Evolutionary conservation across 2,113 vertebrate genomes (phyloP).

Genomic region (Macquaria australasica): DNA sequence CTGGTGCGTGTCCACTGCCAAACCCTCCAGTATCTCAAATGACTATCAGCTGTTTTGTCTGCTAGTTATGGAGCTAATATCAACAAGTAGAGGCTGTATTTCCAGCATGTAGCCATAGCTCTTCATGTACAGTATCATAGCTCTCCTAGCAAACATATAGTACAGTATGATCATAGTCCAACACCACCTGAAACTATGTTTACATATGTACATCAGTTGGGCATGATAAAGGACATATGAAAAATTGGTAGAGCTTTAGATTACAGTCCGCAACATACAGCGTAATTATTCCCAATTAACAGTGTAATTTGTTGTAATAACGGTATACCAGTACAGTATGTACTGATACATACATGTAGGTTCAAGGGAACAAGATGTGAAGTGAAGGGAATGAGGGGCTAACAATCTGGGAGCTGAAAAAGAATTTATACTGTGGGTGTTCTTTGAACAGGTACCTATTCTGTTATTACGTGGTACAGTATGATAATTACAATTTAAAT

Average conservation of each 20-base stretch:
- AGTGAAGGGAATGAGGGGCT: too few relatives aligned
- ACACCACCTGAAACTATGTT: neutral
- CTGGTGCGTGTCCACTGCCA: neutral
- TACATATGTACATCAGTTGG: neutral
- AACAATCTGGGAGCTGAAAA: too few relatives aligned
- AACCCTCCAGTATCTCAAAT: neutral
- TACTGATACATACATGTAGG: too few relatives aligned
- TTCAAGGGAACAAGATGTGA: too few relatives aligned
- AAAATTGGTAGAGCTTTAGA: neutral
- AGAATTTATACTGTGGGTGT: too few relatives aligned
- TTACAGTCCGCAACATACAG: too few relatives aligned
- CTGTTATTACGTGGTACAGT: too few relatives aligned
- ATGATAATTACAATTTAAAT: too few relatives aligned
- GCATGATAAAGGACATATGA: neutral
- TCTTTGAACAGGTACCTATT: too few relatives aligned
- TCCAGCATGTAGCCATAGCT: neutral
- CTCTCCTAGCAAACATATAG: neutral
- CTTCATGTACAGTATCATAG: neutral
- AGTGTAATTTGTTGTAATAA: too few relatives aligned
- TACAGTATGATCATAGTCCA: neutral
- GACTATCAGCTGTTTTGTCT: slow-evolving; percentile 17
- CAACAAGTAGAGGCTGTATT: neutral
- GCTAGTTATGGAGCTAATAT: neutral
- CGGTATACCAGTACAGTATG: too few relatives aligned
- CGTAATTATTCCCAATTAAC: too few relatives aligned